phyloP scores from a whole-genome alignment of 92 coral and sea anemone species.

The Epizoanthus rinbou region DNA sequence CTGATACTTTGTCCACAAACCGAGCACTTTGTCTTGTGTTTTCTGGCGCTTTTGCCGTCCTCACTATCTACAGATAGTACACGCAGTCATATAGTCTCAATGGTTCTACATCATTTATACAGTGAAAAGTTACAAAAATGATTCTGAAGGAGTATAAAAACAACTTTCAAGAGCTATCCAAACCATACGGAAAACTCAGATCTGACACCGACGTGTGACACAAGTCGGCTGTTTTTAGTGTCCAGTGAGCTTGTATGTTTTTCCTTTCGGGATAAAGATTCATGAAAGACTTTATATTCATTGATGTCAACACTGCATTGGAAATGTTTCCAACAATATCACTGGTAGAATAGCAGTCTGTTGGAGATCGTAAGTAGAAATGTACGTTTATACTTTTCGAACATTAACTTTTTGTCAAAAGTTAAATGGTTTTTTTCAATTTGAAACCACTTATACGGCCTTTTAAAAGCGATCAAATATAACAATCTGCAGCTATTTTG shows the following conservation, averaged over 20 bases:
- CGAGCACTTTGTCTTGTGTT: constrained; percentile 22
- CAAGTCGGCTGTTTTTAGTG: constrained; percentile 19
- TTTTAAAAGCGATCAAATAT: constrained; percentile 33
- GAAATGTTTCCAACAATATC: constrained; percentile 7
- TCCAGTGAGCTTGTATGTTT: constrained; percentile 21
- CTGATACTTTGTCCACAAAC: constrained; percentile 21
- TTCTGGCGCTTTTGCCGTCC: constrained; percentile 16
- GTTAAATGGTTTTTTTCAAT: neutral
- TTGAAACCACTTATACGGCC: constrained; percentile 15
- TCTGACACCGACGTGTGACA: constrained; percentile 15
- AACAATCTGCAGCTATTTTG: constrained; percentile 35
- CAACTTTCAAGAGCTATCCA: constrained; percentile 29
- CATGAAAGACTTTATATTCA: constrained; percentile 24
- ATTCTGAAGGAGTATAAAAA: constrained; percentile 31
- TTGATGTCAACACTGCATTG: constrained; percentile 15
- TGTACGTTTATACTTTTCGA: constrained; percentile 25
- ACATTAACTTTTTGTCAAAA: constrained; percentile 25
- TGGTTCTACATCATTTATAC: constrained; percentile 31
- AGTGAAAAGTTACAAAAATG: constrained; percentile 26
- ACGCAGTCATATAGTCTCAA: constrained; percentile 27
- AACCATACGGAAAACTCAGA: constrained; percentile 21
- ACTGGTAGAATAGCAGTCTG: constrained; percentile 20
- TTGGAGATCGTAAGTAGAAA: constrained; percentile 25
- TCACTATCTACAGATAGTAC: constrained; percentile 31
- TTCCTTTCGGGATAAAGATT: constrained; percentile 21